phyloP scores from a whole-genome alignment of 2,113 vertebrate genomes.

The Myocastor coypus region DNA sequence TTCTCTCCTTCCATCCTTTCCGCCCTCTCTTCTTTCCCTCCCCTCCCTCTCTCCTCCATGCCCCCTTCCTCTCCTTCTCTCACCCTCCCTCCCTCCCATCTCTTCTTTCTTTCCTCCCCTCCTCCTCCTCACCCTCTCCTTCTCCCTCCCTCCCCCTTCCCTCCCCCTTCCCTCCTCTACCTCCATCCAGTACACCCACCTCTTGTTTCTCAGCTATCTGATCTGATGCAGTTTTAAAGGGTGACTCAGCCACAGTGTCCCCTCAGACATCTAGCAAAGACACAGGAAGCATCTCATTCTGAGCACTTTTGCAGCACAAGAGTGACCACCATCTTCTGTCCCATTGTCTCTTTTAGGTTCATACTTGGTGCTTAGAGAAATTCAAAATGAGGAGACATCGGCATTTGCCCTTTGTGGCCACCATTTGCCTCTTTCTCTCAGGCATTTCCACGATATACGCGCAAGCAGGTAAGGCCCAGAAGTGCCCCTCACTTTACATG shows the following conservation, averaged over 20 bases:
- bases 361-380: slow-evolving; percentile 79
- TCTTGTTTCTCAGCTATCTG: background rate
- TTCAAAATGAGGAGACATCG: slow-evolving; percentile 90
- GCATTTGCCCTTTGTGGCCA: slow-evolving; percentile 83
- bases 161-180: background rate
- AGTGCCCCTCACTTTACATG: background rate
- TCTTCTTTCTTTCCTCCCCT: background rate
- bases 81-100: background rate
- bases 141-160: too few species aligned
- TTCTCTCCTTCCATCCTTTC: too few species aligned
- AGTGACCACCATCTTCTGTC: background rate
- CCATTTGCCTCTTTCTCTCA: slow-evolving; percentile 88
- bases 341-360: slow-evolving; percentile 77
- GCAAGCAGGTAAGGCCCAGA: slow-evolving; percentile 83
- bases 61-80: too few species aligned
- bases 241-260: background rate
- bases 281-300: background rate
- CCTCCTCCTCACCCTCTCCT: too few species aligned
- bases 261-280: background rate
- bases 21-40: background rate
- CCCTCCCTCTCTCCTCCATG: background rate
- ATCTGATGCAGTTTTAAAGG: background rate
- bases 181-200: background rate
- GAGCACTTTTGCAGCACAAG: background rate
- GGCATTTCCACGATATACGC: slow-evolving; percentile 85